These are phyloP conservation scores for Odontocerum albicorne DNA, from an alignment of 2,888 invertebrate species.

Conservation along the genomic window DNA sequence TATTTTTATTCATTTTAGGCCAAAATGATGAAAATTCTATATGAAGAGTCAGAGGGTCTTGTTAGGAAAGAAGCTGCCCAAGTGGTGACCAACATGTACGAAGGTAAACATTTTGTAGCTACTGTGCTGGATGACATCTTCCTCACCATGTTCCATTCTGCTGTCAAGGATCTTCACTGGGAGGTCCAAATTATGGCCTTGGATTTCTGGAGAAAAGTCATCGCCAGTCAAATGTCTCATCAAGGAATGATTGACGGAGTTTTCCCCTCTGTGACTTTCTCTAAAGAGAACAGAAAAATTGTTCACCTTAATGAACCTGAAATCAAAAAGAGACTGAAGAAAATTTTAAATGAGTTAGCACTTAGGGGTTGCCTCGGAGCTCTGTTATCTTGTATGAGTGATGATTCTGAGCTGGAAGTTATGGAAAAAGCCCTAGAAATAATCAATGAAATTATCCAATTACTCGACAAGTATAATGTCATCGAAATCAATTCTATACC, in stretches of 20 bases:
- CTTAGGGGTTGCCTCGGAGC: conserved; percentile 71
- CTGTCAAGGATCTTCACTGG: conserved; percentile 76
- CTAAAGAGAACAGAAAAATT: conserved; percentile 76
- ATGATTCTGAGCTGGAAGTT: conserved; percentile 73
- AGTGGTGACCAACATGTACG: conserved; percentile 67
- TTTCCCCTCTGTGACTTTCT: conserved; percentile 79
- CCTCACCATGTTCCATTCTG: conserved; percentile 66
- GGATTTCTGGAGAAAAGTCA: conserved; percentile 71
- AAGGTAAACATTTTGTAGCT: conserved; percentile 61
- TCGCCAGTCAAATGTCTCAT: conserved; percentile 64
- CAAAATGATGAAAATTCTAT: conserved; percentile 59
- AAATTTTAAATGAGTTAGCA: conserved; percentile 68
- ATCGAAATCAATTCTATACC: conserved; percentile 38
- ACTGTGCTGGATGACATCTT: conserved; percentile 59
- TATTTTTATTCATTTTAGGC: conserved; percentile 46
- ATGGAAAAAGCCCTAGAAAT: conserved; percentile 62
- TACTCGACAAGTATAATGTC: conserved; percentile 61
- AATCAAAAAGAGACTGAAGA: conserved; percentile 64
- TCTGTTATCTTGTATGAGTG: conserved; percentile 64
- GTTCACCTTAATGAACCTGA: conserved; percentile 70
- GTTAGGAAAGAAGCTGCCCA: conserved; percentile 73
- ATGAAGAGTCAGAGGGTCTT: conserved; percentile 73
- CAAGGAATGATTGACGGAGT: conserved; percentile 84
- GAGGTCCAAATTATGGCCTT: conserved; percentile 76
- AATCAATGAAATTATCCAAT: conserved; percentile 54